Percentiles rank a stretch among this genome's conserved stretches.
Conservation (phyloP, 2,113 vertebrate species). For the Takifugu bimaculatus region DNA sequence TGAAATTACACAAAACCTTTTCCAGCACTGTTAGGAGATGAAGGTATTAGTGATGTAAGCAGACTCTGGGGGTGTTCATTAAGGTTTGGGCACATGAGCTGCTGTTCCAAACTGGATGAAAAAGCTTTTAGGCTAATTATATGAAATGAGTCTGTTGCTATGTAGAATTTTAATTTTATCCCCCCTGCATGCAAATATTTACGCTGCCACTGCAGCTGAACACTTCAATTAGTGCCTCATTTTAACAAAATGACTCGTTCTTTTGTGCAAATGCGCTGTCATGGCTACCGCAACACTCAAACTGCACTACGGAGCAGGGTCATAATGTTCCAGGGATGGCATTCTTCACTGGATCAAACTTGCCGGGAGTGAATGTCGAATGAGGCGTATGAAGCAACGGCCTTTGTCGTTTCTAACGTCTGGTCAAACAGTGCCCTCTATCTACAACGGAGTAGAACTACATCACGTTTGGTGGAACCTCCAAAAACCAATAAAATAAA, state of each 20-base stretch:
- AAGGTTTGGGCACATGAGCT: neutral
- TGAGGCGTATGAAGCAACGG: no score
- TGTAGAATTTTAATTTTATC: conserved; percentile 38
- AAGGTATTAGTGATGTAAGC: conserved; percentile 27
- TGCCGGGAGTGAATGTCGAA: neutral
- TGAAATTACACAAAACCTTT: conserved; percentile 36
- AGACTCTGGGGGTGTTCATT: conserved; percentile 32
- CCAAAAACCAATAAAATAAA: neutral
- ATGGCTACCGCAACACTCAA: conserved; percentile 8
- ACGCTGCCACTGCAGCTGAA: conserved; percentile 3
- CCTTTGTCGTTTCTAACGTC: conserved; percentile 6
- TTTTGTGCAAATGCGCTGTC: conserved; percentile 3
- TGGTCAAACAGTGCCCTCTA: conserved; percentile 57
- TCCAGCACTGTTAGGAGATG: conserved; percentile 37
- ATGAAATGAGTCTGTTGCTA: conserved; percentile 36
- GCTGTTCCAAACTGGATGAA: conserved; percentile 47
- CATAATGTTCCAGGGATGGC: neutral
- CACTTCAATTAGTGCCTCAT: conserved; percentile 22
- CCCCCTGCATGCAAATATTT: conserved; percentile 3
- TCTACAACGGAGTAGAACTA: conserved; percentile 21
- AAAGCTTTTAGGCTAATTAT: conserved; percentile 71
- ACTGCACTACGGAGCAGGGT: conserved; percentile 9
- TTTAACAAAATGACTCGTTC: conserved; percentile 30
- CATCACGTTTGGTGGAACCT: conserved; percentile 3
- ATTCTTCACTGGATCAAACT: neutral